Conservation (phyloP, 1,140 invertebrate species). For the Spodoptera litura region DNA sequence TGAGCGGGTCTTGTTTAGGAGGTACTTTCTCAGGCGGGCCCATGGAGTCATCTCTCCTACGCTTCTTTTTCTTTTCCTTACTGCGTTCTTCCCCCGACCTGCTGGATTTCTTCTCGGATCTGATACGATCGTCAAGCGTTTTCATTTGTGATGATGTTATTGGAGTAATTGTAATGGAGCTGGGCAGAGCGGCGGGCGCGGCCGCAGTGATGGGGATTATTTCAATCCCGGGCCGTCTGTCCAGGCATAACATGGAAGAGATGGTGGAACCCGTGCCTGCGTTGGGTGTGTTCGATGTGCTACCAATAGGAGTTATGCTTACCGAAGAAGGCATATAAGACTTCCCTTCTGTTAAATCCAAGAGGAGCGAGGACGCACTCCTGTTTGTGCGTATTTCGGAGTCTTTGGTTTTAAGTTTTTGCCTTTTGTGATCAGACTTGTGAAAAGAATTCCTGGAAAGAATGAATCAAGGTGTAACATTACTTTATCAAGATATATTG, state of each 20-base stretch:
- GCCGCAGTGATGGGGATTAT: constrained; percentile 91
- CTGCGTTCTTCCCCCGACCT: constrained; percentile 88
- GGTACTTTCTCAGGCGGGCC: constrained; percentile 94
- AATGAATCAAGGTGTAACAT: constrained; percentile 11
- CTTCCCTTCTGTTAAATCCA: constrained; percentile 88
- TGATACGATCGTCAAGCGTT: constrained; percentile 87
- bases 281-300: constrained; percentile 63
- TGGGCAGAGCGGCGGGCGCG: constrained; percentile 88
- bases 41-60: constrained; percentile 93
- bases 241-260: constrained; percentile 88
- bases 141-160: constrained; percentile 88
- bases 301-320: constrained; percentile 92
- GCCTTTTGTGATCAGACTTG: constrained; percentile 85
- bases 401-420: constrained; percentile 84
- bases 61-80: constrained; percentile 92
- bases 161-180: constrained; percentile 94
- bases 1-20: constrained; percentile 89
- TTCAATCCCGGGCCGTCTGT: constrained; percentile 91
- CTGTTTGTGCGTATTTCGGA: constrained; percentile 67
- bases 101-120: constrained; percentile 88
- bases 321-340: constrained; percentile 89
- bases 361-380: constrained; percentile 76
- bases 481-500: not conserved
- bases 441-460: constrained; percentile 85
- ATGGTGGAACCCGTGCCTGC: constrained; percentile 84